These are phyloP conservation scores for Drosophila multiciliata DNA, from an alignment of 2,888 invertebrate genomes.

Conservation along the genomic window DNA sequence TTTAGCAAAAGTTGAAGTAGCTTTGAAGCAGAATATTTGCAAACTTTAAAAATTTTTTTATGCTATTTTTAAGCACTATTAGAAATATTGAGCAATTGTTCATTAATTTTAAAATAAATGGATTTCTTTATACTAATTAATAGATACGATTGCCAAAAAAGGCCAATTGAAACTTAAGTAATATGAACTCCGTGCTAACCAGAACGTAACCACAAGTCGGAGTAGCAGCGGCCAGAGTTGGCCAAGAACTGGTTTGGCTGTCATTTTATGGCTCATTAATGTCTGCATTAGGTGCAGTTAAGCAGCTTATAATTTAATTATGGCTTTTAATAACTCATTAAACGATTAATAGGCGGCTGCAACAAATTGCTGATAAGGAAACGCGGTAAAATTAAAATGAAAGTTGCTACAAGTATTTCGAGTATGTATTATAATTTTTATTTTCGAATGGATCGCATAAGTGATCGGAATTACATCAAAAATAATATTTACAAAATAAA, in stretches of 20 bases:
- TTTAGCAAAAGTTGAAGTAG: neutral
- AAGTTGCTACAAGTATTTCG: neutral
- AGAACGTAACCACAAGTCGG: conserved; percentile 18
- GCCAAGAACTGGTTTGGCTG: conserved; percentile 60
- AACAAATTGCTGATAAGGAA: neutral
- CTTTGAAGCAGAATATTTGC: neutral
- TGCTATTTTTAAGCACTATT: neutral
- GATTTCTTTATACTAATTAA: conserved; percentile 1
- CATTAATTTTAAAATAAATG: conserved; percentile 4
- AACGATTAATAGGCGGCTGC: conserved; percentile 28
- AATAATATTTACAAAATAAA: conserved; percentile 29
- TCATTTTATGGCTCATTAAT: conserved; percentile 68
- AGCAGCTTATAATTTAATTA: conserved; percentile 39
- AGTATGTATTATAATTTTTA: conserved; percentile 3
- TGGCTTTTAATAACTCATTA: conserved; percentile 57
- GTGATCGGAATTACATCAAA: neutral
- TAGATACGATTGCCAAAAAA: neutral
- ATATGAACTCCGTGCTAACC: conserved; percentile 6
- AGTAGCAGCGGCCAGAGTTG: conserved; percentile 9
- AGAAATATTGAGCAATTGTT: neutral
- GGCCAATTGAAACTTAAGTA: conserved; percentile 7
- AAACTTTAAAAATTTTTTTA: neutral
- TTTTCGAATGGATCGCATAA: neutral
- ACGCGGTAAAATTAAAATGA: neutral
- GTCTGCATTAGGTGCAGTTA: conserved; percentile 42